Conservation (phyloP, 2,113 vertebrate species). For the Plotosus lineatus region DNA sequence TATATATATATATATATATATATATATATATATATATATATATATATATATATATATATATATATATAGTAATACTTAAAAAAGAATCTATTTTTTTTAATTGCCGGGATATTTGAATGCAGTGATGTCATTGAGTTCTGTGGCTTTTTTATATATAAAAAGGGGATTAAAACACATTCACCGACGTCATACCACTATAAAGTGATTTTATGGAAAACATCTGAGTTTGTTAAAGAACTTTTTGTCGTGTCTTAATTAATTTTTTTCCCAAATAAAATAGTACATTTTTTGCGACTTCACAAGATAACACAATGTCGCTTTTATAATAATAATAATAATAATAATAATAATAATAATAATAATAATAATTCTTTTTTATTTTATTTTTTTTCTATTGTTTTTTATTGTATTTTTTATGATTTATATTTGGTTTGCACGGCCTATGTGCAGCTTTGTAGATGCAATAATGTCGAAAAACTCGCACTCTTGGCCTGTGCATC, state of each 20-base stretch:
- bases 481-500: conserved; percentile 17
- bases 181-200: neutral
- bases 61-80: neutral
- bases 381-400: neutral
- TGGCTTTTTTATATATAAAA: neutral
- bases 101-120: neutral
- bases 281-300: neutral
- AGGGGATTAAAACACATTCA: neutral
- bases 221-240: neutral
- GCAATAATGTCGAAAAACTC: neutral
- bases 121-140: neutral
- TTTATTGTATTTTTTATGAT: neutral
- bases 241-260: neutral
- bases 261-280: neutral
- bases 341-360: conserved; percentile 16
- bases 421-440: neutral
- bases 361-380: neutral
- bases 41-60: neutral
- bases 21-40: too few species aligned
- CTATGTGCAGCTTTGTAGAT: neutral
- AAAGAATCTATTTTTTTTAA: too few species aligned
- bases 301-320: neutral
- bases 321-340: conserved; percentile 17
- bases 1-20: too few species aligned
- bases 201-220: neutral